A percentile compares a stretch with the other conserved stretches of the same genome.
phyloP scores from a whole-genome alignment of 1,140 invertebrate species.

The Laupala kohalensis region DNA sequence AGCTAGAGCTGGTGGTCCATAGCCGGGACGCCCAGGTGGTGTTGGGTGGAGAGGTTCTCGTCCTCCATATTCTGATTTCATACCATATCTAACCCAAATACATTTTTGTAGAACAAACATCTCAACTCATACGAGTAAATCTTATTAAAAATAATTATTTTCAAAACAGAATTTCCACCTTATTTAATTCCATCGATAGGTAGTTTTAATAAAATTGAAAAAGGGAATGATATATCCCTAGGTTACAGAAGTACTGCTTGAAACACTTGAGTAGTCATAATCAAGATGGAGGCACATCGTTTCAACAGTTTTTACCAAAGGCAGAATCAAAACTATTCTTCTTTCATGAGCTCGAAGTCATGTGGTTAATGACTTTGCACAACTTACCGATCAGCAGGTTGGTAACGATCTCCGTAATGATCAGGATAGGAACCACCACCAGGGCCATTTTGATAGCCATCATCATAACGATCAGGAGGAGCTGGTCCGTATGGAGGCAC shows the following conservation, averaged over 20 bases:
- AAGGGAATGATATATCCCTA: too few species aligned
- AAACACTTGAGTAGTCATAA: too few species aligned
- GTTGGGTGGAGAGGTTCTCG: constrained; percentile 34
- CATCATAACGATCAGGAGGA: constrained; percentile 32
- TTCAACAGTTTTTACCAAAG: too few species aligned
- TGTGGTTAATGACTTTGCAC: not conserved
- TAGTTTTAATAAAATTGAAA: too few species aligned
- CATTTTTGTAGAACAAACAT: not conserved
- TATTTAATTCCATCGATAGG: too few species aligned
- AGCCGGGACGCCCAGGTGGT: constrained; percentile 25
- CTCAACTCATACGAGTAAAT: not conserved
- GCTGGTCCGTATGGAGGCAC: constrained; percentile 3
- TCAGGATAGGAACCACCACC: constrained; percentile 29
- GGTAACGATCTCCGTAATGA: constrained; percentile 33
- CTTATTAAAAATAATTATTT: not conserved
- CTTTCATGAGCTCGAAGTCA: too few species aligned
- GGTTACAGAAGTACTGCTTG: too few species aligned
- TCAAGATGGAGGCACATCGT: too few species aligned
- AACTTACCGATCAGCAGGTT: constrained; percentile 9
- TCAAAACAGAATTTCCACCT: not conserved
- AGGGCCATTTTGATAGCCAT: constrained; percentile 33
- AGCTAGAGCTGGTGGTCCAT: constrained; percentile 31
- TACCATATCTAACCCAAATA: constrained; percentile 23
- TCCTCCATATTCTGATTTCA: constrained; percentile 31
- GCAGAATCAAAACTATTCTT: too few species aligned